Conservation (phyloP, 2,797 vertebrate species). For the Cygnus olor region DNA sequence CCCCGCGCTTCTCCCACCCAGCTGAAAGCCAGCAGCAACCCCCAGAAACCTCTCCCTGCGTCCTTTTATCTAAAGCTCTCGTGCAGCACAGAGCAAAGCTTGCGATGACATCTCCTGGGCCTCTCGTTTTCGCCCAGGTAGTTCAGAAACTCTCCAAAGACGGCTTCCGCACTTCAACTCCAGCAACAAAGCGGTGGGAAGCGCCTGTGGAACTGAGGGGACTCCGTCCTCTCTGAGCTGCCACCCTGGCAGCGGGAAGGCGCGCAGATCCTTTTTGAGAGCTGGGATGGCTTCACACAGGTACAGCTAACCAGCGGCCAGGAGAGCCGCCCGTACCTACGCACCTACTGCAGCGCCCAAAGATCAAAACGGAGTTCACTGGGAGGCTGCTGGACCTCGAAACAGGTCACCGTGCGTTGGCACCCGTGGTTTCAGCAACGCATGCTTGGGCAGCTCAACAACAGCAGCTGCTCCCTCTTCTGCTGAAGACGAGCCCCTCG, state of each 20-base stretch:
- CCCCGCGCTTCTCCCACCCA: neutral
- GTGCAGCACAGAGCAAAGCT: neutral
- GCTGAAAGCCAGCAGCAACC: neutral
- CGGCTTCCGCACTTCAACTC: neutral
- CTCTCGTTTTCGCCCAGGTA: neutral
- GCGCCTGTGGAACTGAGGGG: neutral
- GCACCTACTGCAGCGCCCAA: neutral
- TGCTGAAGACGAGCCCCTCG: neutral
- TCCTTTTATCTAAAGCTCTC: neutral
- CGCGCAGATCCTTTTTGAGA: neutral
- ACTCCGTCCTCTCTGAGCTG: neutral
- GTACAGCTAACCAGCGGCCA: neutral
- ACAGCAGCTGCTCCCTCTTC: neutral
- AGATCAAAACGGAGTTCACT: slow-evolving; percentile 4
- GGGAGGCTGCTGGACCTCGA: neutral
- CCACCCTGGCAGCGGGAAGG: neutral
- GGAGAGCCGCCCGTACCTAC: neutral
- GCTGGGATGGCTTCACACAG: neutral
- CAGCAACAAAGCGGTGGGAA: neutral
- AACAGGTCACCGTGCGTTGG: neutral
- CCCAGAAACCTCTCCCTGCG: too few relatives aligned
- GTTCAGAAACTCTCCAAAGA: neutral
- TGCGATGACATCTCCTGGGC: neutral
- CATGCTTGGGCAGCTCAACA: neutral
- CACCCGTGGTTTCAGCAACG: fast-evolving